Evolutionary conservation across 2,888 invertebrate genomes (phyloP).

Genomic region (Slavum lentiscoides): DNA sequence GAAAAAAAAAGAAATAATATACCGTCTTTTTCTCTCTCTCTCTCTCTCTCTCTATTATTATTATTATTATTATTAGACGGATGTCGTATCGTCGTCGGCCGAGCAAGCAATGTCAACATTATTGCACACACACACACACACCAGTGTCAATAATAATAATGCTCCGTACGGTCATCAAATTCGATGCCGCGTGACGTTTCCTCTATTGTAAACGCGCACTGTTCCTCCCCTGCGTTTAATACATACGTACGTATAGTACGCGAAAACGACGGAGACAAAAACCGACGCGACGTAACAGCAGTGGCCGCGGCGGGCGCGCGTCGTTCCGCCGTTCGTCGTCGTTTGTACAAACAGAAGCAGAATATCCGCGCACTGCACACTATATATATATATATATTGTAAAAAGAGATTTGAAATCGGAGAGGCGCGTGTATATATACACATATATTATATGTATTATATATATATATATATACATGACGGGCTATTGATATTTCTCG

Average conservation of each 20-base stretch:
- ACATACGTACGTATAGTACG: too few relatives aligned
- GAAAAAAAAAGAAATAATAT: conserved; percentile 21
- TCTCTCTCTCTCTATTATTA: too few relatives aligned
- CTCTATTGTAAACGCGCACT: conserved; percentile 37
- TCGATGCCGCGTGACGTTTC: conserved; percentile 50
- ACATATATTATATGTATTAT: too few relatives aligned
- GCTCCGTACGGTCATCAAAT: conserved; percentile 49
- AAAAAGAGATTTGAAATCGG: conserved; percentile 51
- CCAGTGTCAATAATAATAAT: conserved; percentile 46
- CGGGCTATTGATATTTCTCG: conserved; percentile 32
- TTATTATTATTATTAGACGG: conserved; percentile 48
- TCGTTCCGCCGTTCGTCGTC: too few relatives aligned
- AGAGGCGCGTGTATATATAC: neutral
- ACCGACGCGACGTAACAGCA: too few relatives aligned
- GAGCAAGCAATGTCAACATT: conserved; percentile 49
- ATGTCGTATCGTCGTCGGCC: conserved; percentile 23
- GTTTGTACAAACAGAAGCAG: too few relatives aligned
- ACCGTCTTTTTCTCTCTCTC: too few relatives aligned
- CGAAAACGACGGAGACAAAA: too few relatives aligned
- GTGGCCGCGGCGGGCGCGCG: too few relatives aligned
- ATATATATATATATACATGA: too few relatives aligned
- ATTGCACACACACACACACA: conserved; percentile 17
- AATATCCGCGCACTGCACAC: conserved; percentile 19
- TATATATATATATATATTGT: too few relatives aligned
- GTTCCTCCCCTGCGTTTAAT: too few relatives aligned